Evolutionary conservation across 2,113 vertebrate genomes (phyloP).

Genomic region (Albula goreensis): DNA sequence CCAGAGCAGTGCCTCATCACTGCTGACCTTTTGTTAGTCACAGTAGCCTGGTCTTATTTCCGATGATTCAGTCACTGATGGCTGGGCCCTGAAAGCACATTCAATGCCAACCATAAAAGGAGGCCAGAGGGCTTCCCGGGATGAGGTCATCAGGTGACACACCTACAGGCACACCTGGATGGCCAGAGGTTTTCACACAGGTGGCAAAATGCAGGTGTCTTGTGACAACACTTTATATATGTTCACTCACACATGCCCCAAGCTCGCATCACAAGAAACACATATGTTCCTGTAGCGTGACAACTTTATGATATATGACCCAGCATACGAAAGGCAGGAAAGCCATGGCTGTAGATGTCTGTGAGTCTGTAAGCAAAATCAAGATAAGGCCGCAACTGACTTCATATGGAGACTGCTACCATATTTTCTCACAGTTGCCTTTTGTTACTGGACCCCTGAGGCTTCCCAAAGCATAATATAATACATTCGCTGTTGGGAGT

Average conservation of each 20-base stretch:
- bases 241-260: not conserved
- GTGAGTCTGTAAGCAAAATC: constrained; percentile 9
- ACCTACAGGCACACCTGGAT: not conserved
- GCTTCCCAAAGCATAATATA: not conserved
- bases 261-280: not conserved
- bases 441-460: not conserved
- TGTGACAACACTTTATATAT: not conserved
- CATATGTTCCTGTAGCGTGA: not conserved
- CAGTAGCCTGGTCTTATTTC: not conserved
- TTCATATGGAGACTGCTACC: constrained; percentile 7
- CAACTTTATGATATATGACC: not conserved
- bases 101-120: not conserved
- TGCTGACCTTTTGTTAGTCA: not conserved
- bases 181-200: not conserved
- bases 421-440: constrained; percentile 2
- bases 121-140: not conserved
- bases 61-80: not conserved
- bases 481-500: not conserved
- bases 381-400: not conserved
- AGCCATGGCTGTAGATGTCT: not conserved
- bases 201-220: not conserved
- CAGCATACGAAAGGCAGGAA: not conserved
- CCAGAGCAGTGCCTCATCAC: not conserved
- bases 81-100: not conserved
- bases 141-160: constrained; percentile 4